These are phyloP conservation scores for Neoaliturus tenellus DNA, from an alignment of 2,888 invertebrate genomes.

Conservation along the genomic window DNA sequence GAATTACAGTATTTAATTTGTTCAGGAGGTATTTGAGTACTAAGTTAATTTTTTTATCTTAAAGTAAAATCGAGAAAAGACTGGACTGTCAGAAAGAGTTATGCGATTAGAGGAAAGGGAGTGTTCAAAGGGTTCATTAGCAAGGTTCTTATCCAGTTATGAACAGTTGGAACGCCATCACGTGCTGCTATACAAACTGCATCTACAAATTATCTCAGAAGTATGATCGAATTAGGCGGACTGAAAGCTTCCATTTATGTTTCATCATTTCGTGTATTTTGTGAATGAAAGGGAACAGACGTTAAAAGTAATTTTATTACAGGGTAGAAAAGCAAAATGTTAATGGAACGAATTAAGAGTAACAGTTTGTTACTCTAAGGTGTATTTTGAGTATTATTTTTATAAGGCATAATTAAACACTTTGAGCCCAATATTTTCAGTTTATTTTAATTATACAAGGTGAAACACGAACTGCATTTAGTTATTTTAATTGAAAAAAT, in stretches of 20 bases:
- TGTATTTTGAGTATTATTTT: no score
- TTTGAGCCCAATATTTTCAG: no score
- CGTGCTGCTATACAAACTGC: neutral
- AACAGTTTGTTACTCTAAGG: neutral
- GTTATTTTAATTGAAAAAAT: no score
- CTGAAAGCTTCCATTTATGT: constrained; percentile 26
- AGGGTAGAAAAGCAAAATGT: neutral
- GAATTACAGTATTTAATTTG: no score
- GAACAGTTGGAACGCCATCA: neutral
- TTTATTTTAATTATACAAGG: no score
- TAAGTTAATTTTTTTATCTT: no score
- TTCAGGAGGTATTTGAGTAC: no score
- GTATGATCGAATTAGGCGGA: neutral
- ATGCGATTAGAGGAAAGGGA: neutral
- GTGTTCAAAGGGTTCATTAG: constrained; percentile 13
- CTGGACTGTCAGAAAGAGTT: neutral
- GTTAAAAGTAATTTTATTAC: neutral
- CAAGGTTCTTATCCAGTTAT: neutral
- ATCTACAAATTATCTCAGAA: neutral
- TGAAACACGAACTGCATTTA: no score
- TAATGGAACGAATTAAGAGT: neutral
- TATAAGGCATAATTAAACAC: no score
- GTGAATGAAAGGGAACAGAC: neutral
- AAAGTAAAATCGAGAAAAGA: no score
- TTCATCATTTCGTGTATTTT: neutral